phyloP scores from a whole-genome alignment of 2,797 vertebrate species.

The Pantherophis alleghaniensis region DNA sequence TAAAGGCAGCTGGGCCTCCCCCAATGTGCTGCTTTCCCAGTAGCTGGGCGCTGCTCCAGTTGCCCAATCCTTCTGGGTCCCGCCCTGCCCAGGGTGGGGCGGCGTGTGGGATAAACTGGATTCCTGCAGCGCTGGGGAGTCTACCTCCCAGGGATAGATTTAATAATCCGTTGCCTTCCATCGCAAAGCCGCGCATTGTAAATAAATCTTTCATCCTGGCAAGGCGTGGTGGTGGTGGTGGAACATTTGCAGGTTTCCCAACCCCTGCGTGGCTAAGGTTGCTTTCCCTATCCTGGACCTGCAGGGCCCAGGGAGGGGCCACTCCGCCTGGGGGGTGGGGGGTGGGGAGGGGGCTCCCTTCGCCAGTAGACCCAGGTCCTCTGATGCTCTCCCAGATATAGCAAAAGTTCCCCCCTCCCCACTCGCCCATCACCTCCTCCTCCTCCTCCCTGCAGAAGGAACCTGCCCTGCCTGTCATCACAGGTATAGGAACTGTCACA shows the following conservation, averaged over 20 bases:
- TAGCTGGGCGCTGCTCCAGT: constrained; percentile 27
- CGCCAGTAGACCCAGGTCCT: background rate
- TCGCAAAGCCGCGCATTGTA: constrained; percentile 2
- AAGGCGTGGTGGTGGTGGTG: background rate
- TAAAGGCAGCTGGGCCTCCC: background rate
- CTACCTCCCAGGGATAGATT: constrained; percentile 33
- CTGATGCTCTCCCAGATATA: too few species aligned
- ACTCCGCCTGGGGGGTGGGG: too few species aligned
- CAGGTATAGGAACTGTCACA: too few species aligned
- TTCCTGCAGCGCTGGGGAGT: background rate
- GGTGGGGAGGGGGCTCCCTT: background rate
- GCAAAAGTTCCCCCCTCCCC: too few species aligned
- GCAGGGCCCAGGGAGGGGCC: background rate
- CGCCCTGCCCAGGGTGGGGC: constrained; percentile 39
- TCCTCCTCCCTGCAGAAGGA: background rate
- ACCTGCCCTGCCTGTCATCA: too few species aligned
- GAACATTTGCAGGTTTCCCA: background rate
- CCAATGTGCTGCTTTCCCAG: background rate
- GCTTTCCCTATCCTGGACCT: background rate
- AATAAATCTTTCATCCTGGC: constrained; percentile 28
- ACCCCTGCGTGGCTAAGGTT: background rate
- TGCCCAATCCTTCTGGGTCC: constrained; percentile 36
- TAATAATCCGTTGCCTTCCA: constrained; percentile 30
- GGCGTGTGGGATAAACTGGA: background rate
- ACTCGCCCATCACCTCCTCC: too few species aligned